Percentiles rank a stretch among this genome's conserved stretches.
These are phyloP conservation scores for Coreius guichenoti DNA, from an alignment of 2,797 vertebrate genomes.

Conservation along the genomic window DNA sequence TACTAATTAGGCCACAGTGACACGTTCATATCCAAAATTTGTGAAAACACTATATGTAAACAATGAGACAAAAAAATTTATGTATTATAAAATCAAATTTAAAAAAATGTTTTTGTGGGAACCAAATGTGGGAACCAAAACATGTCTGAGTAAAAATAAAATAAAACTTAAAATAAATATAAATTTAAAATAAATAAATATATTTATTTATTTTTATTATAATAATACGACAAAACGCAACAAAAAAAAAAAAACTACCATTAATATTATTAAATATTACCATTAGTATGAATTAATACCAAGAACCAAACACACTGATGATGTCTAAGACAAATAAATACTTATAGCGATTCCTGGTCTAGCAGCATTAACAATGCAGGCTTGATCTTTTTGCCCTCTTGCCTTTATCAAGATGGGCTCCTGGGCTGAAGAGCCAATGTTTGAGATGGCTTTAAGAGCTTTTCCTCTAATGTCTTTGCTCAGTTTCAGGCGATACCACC, in stretches of 20 bases:
- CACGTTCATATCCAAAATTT: too few relatives aligned
- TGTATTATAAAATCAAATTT: too few relatives aligned
- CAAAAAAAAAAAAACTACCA: not conserved
- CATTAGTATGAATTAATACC: not conserved
- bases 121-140: not conserved
- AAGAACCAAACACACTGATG: not conserved
- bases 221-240: not conserved
- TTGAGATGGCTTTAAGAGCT: slow-evolving; percentile 14
- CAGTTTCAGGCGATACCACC: slow-evolving; percentile 10
- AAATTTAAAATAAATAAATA: too few relatives aligned
- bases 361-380: not conserved
- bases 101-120: too few relatives aligned
- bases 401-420: not conserved
- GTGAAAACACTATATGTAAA: too few relatives aligned
- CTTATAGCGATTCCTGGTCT: not conserved
- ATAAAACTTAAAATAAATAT: too few relatives aligned
- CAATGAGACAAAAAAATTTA: too few relatives aligned
- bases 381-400: not conserved
- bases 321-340: not conserved
- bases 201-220: too few relatives aligned
- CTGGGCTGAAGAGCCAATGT: not conserved
- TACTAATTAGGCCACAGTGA: too few relatives aligned
- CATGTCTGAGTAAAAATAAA: not conserved
- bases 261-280: not conserved
- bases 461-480: slow-evolving; percentile 8